phyloP scores from a whole-genome alignment of 2,888 invertebrate genomes.

The Cryptocephalus primarius region DNA sequence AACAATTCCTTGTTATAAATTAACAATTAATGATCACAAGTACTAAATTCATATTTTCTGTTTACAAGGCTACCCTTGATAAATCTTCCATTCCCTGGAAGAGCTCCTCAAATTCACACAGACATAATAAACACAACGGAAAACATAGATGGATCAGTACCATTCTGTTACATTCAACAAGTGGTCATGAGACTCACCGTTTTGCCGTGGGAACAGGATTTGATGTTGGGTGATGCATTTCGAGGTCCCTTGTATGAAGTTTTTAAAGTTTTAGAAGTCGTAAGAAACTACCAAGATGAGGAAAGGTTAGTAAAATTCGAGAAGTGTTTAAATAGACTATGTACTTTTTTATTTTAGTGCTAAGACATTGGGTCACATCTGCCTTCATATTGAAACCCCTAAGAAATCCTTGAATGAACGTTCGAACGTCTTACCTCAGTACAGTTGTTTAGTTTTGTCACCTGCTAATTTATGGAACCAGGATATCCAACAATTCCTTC shows the following conservation, averaged over 20 bases:
- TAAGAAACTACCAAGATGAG: slow-evolving; percentile 70
- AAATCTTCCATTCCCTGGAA: slow-evolving; percentile 82
- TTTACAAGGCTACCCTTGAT: slow-evolving; percentile 65
- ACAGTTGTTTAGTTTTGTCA: slow-evolving; percentile 81
- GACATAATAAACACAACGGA: slow-evolving; percentile 33
- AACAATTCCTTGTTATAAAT: neutral
- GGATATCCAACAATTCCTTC: slow-evolving; percentile 64
- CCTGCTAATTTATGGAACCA: slow-evolving; percentile 93
- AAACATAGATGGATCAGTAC: slow-evolving; percentile 29
- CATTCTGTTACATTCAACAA: slow-evolving; percentile 64
- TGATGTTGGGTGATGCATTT: slow-evolving; percentile 82
- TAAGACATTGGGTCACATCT: slow-evolving; percentile 66
- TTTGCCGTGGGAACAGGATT: slow-evolving; percentile 74
- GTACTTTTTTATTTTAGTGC: slow-evolving; percentile 41
- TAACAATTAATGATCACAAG: neutral
- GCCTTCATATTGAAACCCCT: slow-evolving; percentile 75
- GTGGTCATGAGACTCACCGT: slow-evolving; percentile 62
- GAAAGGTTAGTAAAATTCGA: slow-evolving; percentile 45
- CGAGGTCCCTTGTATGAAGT: slow-evolving; percentile 82
- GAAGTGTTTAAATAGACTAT: neutral
- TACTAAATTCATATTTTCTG: neutral
- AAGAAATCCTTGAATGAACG: slow-evolving; percentile 44
- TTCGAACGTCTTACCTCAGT: slow-evolving; percentile 66
- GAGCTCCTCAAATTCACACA: slow-evolving; percentile 61
- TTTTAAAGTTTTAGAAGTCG: slow-evolving; percentile 75